Evolutionary conservation across 2,797 vertebrate genomes (phyloP), one percentile per base, ranked within the genome.

Genomic region (Neosalanx taihuensis): DNA sequence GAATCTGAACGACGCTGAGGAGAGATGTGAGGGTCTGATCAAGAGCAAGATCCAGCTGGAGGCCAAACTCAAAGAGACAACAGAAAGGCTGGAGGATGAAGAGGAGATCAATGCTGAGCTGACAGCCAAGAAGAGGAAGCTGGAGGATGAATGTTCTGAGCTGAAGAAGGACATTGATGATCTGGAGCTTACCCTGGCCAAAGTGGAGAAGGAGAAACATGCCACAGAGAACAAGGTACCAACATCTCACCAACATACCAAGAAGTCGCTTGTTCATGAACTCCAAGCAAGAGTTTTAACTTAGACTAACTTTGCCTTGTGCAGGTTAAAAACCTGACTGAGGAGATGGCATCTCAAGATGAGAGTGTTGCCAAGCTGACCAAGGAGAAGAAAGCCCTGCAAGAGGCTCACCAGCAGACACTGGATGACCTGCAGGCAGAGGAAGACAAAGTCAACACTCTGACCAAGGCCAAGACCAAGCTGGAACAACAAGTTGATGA

Each of bases 21-120:
- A 94, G 20, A 89, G 94, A 51, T 94, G 93, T 0, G 94, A 95
- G 70, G 93, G 94, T 76, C 81, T 95, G 70, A 95, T 94, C 79
- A 94, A 95, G 73, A 94, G 91, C 72, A 95, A 95, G 81, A 94
- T 95, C 74, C 92, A 94, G 75, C 75, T 94, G 79, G 94, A 95
- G 66, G 94, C 94, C 76, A 95, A 95, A 84, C 81, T 82, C 71
- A 95, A 95, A 80, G 94, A 95, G 79, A 77, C 92, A 79, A 93
- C 86, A 0, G 94, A 95, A 69, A 81, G 94, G 6, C 75, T 94
- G 58, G 94, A 94, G 59, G 94, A 94, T 0, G 94, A 94, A 72
- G 94, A 95, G 49, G 94, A 95, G 79, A 94, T 94, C 91, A 95
- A 94, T 0, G 91, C 94, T 0, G 94, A 95, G 74, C 82, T 95